A percentile compares a stretch with the other conserved stretches of the same genome.
Evolutionary conservation across 1,140 invertebrate species (phyloP).

Genomic region (Dreissena polymorpha): DNA sequence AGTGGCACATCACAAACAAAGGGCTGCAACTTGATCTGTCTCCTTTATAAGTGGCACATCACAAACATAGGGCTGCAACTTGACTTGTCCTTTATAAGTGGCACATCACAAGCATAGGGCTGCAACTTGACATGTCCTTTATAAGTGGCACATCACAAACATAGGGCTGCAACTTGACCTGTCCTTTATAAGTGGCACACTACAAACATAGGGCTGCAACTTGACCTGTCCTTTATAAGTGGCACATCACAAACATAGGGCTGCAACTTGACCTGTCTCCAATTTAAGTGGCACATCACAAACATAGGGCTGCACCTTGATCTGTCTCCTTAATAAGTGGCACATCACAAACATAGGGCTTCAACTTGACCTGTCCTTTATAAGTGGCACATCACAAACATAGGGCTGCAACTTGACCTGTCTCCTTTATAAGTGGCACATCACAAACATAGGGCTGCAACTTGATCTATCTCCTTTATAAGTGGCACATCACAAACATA

Average conservation of each 20-base stretch:
- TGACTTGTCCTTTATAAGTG: slow-evolving; percentile 80
- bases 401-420: neutral
- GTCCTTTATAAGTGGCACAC: slow-evolving; percentile 80
- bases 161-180: neutral
- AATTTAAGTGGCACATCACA: slow-evolving; percentile 80
- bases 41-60: slow-evolving; percentile 81
- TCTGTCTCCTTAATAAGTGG: slow-evolving; percentile 81
- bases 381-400: slow-evolving; percentile 80
- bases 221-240: slow-evolving; percentile 80
- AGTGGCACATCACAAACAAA: slow-evolving; percentile 72
- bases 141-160: slow-evolving; percentile 80
- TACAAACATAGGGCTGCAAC: neutral
- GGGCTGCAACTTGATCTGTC: too few species aligned
- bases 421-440: slow-evolving; percentile 81
- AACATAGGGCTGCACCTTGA: neutral
- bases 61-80: neutral
- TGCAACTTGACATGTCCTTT: too few species aligned
- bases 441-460: neutral
- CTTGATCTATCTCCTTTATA: slow-evolving; percentile 76
- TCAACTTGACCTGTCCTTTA: too few species aligned
- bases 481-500: slow-evolving; percentile 72
- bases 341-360: neutral
- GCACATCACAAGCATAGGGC: neutral
- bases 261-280: too few species aligned
- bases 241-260: neutral